Conservation (phyloP, 2,797 vertebrate genomes). For the Staurois parvus region DNA sequence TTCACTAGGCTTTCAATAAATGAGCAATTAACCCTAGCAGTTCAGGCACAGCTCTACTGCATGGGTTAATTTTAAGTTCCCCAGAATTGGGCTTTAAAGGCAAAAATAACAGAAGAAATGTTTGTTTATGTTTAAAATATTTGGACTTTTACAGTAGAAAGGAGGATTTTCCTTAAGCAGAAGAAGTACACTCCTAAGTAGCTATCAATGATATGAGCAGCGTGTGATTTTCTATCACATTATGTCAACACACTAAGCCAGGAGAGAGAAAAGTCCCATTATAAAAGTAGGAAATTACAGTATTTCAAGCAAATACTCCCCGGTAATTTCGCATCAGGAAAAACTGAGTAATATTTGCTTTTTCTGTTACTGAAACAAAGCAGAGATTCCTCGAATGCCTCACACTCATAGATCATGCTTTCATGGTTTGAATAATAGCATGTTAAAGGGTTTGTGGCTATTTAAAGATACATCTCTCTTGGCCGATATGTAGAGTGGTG, state of each 20-base stretch:
- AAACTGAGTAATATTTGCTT: neutral
- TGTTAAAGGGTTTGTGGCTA: neutral
- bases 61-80: no score
- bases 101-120: neutral
- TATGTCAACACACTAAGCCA: neutral
- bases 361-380: neutral
- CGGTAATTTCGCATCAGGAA: neutral
- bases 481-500: neutral
- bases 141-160: neutral
- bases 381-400: neutral
- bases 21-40: no score
- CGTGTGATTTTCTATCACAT: neutral
- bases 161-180: neutral
- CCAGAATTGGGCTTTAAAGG: no score
- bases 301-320: neutral
- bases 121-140: neutral
- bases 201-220: neutral
- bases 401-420: slow-evolving; percentile 6
- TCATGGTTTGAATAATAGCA: slow-evolving; percentile 24
- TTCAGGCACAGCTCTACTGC: no score
- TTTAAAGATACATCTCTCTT: neutral
- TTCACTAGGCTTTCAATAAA: no score
- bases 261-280: neutral
- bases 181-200: neutral
- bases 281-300: neutral